These are phyloP conservation scores for Phodopus roborovskii DNA, from an alignment of 2,113 vertebrate species.

Conservation along the genomic window DNA sequence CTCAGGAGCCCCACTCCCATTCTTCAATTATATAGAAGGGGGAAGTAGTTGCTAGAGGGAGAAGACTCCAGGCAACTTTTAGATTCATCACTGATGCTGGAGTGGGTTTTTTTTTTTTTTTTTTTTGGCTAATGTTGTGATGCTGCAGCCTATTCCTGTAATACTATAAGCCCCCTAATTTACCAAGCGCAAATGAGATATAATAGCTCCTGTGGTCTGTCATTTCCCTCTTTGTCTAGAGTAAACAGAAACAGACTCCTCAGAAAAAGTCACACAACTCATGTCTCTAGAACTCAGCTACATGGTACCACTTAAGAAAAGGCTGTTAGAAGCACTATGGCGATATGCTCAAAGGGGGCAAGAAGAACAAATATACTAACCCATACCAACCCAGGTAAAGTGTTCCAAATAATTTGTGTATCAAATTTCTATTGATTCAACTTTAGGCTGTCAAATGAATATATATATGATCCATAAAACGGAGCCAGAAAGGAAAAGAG, in stretches of 20 bases:
- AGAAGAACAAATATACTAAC: neutral
- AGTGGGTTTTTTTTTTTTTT: too few relatives aligned
- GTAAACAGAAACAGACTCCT: neutral
- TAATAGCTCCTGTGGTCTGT: neutral
- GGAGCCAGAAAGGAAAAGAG: neutral
- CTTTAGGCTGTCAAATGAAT: conserved; percentile 9
- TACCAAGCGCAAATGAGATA: neutral
- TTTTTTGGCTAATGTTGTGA: too few relatives aligned
- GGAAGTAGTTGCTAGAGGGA: too few relatives aligned
- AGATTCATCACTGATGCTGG: neutral
- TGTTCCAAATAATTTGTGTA: conserved; percentile 7
- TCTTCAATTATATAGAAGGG: neutral
- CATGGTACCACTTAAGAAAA: neutral
- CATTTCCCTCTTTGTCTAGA: neutral
- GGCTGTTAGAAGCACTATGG: neutral
- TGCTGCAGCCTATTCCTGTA: neutral
- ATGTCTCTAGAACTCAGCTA: neutral
- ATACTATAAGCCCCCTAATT: neutral
- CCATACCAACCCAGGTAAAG: neutral
- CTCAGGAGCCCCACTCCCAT: neutral
- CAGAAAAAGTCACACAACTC: neutral
- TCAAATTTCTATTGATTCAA: neutral
- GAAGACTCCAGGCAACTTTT: neutral
- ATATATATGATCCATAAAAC: conserved; percentile 4
- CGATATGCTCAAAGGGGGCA: neutral